Evolutionary conservation across 2,797 vertebrate genomes (phyloP).

Genomic region (Brachyalestes nurse): DNA sequence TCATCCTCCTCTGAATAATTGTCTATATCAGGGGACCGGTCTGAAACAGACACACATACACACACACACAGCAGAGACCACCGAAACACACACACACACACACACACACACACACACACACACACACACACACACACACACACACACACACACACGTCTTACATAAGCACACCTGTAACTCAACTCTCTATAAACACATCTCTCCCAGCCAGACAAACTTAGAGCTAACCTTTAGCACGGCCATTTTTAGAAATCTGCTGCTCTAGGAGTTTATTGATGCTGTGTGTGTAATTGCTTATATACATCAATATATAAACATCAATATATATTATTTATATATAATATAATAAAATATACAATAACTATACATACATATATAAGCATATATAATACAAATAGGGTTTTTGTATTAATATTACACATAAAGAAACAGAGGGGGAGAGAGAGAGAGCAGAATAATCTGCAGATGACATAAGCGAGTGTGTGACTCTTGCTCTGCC

Average conservation of each 20-base stretch:
- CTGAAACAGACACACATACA: slow-evolving; percentile 56
- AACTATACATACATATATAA: too few relatives aligned
- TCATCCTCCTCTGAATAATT: slow-evolving; percentile 86
- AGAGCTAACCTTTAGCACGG: not conserved
- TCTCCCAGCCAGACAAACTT: not conserved
- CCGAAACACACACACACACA: too few relatives aligned
- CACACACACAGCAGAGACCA: too few relatives aligned
- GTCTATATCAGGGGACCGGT: slow-evolving; percentile 83
- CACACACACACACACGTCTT: slow-evolving; percentile 38
- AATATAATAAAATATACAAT: too few relatives aligned
- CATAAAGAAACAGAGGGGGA: not conserved
- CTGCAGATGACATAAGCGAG: too few relatives aligned
- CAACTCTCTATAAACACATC: not conserved
- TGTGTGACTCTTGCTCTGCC: too few relatives aligned
- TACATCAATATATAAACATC: not conserved
- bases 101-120: too few relatives aligned
- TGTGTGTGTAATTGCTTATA: not conserved
- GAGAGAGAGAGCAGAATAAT: not conserved
- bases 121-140: slow-evolving; percentile 30
- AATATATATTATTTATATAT: not conserved
- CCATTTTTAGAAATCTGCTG: not conserved
- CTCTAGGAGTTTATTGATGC: not conserved
- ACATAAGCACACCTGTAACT: slow-evolving; percentile 2
- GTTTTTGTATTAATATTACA: too few relatives aligned
- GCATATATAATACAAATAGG: too few relatives aligned